Percentiles rank a stretch among this genome's conserved stretches.
phyloP scores from a whole-genome alignment of 2,888 invertebrate species.

The Euphydryas editha region DNA sequence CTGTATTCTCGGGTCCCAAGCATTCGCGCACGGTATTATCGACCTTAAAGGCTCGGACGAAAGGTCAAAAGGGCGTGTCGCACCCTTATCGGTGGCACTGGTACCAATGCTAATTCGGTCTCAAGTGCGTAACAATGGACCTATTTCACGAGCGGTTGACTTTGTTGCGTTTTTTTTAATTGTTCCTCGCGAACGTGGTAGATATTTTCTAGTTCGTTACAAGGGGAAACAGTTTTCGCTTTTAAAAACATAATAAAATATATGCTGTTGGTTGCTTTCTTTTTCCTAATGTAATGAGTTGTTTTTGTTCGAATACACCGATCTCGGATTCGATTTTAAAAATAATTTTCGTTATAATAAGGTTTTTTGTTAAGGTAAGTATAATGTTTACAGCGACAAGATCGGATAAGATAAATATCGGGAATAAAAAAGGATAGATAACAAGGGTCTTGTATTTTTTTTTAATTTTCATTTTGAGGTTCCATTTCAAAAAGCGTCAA shows the following conservation, averaged over 20 bases:
- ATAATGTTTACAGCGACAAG: no score
- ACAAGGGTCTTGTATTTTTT: no score
- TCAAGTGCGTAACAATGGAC: constrained; percentile 34
- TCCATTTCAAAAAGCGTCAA: no score
- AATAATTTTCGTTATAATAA: no score
- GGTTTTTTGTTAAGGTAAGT: neutral
- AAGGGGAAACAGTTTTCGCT: neutral
- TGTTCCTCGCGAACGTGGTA: constrained; percentile 11
- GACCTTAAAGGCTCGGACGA: constrained; percentile 3
- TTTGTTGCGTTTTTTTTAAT: constrained; percentile 36
- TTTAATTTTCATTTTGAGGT: no score
- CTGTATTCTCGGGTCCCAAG: constrained; percentile 15
- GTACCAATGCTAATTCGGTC: constrained; percentile 25
- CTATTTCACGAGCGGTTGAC: constrained; percentile 36
- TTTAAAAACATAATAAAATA: neutral
- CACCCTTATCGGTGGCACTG: constrained; percentile 24
- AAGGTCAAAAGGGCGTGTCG: constrained; percentile 10
- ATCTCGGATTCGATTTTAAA: no score
- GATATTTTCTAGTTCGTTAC: constrained; percentile 11
- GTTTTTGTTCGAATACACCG: neutral
- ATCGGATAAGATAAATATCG: no score
- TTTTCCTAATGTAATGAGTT: neutral
- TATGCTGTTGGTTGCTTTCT: neutral
- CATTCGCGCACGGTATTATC: constrained; percentile 4
- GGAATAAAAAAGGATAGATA: no score